phyloP scores from a whole-genome alignment of 2,888 invertebrate genomes.

The Empis livida region DNA sequence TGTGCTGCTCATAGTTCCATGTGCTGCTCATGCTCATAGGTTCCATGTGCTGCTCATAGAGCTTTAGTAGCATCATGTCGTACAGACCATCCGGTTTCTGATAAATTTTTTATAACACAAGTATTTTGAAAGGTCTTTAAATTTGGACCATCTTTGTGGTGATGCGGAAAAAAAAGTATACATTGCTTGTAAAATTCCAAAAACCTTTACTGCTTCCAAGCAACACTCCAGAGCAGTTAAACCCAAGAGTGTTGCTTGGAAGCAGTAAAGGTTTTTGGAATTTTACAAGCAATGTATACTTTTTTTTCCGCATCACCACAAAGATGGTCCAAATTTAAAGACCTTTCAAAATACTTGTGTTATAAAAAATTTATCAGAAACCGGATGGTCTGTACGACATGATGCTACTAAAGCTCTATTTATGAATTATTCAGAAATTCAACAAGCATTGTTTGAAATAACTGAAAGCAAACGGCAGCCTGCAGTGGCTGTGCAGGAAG shows the following conservation, averaged over 20 bases:
- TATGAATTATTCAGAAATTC: too few species aligned
- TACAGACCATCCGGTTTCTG: constrained; percentile 4
- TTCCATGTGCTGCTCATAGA: too few species aligned
- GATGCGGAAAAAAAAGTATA: constrained; percentile 8
- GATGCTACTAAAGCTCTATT: constrained; percentile 1
- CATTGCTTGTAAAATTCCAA: constrained; percentile 5
- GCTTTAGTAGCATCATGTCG: constrained; percentile 3
- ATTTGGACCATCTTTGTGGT: constrained; percentile 5
- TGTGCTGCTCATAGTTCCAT: constrained; percentile 22
- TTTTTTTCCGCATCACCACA: constrained; percentile 7
- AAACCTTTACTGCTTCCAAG: constrained; percentile 3
- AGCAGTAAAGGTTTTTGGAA: constrained; percentile 4
- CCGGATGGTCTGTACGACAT: constrained; percentile 5
- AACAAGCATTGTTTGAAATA: too few species aligned
- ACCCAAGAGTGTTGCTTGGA: constrained; percentile 5
- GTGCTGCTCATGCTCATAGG: too few species aligned
- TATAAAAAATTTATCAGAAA: background rate
- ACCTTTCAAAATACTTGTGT: background rate
- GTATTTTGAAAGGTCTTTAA: background rate
- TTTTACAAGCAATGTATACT: constrained; percentile 6
- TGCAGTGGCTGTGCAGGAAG: too few species aligned
- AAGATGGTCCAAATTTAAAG: constrained; percentile 4
- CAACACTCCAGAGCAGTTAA: too few species aligned
- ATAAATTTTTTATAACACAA: background rate
- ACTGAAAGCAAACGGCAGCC: too few species aligned